Evolutionary conservation across 1,140 invertebrate genomes (phyloP).

Genomic region (Diorhabda elongata): DNA sequence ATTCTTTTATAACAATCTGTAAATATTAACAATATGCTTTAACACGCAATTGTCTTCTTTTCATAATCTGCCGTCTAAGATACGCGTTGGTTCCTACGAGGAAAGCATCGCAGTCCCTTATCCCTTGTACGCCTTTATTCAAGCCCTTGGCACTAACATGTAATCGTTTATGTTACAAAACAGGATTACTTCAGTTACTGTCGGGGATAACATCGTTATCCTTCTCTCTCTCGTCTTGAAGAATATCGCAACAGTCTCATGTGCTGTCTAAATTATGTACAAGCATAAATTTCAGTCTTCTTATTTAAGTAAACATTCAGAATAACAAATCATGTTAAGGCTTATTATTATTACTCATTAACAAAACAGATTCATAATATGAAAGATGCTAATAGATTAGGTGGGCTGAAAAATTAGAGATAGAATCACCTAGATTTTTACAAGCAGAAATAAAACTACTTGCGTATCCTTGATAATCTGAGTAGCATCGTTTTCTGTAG

Average conservation of each 20-base stretch:
- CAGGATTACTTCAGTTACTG: slow-evolving; percentile 19
- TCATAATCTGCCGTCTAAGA: not conserved
- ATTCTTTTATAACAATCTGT: not conserved
- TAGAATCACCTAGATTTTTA: too few relatives aligned
- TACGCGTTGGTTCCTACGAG: not conserved
- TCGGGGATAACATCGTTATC: slow-evolving; percentile 17
- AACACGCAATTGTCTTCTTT: not conserved
- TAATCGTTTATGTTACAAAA: slow-evolving; percentile 18
- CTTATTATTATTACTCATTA: too few relatives aligned
- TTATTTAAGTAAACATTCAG: not conserved
- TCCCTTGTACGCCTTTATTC: slow-evolving; percentile 8
- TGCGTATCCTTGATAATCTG: too few relatives aligned
- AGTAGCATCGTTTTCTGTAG: too few relatives aligned
- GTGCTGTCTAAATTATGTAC: not conserved
- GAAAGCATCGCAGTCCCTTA: not conserved
- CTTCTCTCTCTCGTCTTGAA: not conserved
- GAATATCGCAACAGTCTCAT: not conserved
- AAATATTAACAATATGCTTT: not conserved
- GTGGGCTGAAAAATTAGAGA: too few relatives aligned
- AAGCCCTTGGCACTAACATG: slow-evolving; percentile 15
- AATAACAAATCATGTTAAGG: not conserved
- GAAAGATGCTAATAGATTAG: too few relatives aligned
- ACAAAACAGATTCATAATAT: too few relatives aligned
- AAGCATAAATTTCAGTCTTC: not conserved
- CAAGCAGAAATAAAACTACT: too few relatives aligned